Conservation (phyloP, 1,140 invertebrate species). For the Muscidifurax raptorellus region DNA sequence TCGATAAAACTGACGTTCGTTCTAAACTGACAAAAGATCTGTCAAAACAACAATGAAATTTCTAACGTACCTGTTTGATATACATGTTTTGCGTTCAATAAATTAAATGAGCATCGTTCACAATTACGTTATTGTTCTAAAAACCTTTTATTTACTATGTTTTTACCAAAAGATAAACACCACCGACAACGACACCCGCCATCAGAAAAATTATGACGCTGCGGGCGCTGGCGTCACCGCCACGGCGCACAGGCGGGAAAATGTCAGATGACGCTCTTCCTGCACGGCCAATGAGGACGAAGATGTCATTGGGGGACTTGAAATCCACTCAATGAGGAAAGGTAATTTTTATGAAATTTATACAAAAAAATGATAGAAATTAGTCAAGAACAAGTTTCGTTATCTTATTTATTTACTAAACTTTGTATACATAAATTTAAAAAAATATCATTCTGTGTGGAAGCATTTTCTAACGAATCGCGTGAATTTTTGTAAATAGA, state of each 20-base stretch:
- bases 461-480: conserved; percentile 37
- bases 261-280: too few species aligned
- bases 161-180: conserved; percentile 36
- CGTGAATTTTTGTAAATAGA: conserved; percentile 41
- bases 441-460: conserved; percentile 49
- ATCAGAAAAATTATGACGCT: conserved; percentile 42
- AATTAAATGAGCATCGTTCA: conserved; percentile 49
- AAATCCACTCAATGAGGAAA: too few species aligned
- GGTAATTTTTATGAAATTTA: too few species aligned
- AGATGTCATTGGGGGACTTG: too few species aligned
- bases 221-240: too few species aligned
- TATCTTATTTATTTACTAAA: conserved; percentile 45
- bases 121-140: background rate
- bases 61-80: conserved; percentile 49
- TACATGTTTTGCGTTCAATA: conserved; percentile 42
- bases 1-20: background rate
- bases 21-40: background rate
- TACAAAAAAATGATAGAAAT: too few species aligned
- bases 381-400: too few species aligned
- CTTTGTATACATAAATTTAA: conserved; percentile 49
- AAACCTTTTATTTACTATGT: conserved; percentile 48
- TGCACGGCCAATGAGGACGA: too few species aligned
- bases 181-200: conserved; percentile 26
- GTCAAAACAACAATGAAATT: background rate
- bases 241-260: too few species aligned